Conservation (phyloP, 2,797 vertebrate genomes). For the Sarcoramphus papa region DNA sequence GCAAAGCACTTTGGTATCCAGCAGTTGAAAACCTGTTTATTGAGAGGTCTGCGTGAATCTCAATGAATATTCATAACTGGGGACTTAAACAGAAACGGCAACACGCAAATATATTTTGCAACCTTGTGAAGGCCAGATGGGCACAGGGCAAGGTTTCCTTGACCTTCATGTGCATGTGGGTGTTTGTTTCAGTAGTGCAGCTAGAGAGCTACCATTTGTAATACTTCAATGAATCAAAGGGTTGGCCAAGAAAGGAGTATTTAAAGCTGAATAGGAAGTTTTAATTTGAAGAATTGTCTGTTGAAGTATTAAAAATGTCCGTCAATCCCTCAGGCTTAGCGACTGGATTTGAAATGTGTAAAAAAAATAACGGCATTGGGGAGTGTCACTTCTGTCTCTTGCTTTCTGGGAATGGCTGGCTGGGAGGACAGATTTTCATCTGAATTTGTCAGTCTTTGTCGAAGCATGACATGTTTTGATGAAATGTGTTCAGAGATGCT, state of each 20-base stretch:
- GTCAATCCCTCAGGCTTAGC: not conserved
- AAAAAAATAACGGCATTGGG: not conserved
- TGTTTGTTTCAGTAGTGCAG: not conserved
- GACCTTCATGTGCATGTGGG: not conserved
- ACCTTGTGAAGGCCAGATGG: not conserved
- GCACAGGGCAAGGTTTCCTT: not conserved
- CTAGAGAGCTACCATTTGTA: not conserved
- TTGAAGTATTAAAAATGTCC: slow-evolving; percentile 21
- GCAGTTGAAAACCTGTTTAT: not conserved
- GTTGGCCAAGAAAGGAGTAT: not conserved
- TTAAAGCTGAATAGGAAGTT: slow-evolving; percentile 19
- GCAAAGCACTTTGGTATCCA: not conserved
- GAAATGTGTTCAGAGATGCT: not conserved
- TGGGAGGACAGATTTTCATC: slow-evolving; percentile 46
- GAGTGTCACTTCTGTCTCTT: slow-evolving; percentile 24
- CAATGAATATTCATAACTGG: not conserved
- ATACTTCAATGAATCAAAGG: not conserved
- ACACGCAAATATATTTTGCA: not conserved
- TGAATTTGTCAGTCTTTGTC: slow-evolving; percentile 41
- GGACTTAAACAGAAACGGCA: not conserved
- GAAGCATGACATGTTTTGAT: slow-evolving; percentile 44
- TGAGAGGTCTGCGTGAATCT: not conserved
- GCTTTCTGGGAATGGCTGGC: slow-evolving; percentile 29
- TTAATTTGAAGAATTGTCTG: not conserved
- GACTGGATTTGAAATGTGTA: not conserved